Evolutionary conservation across 2,797 vertebrate species (phyloP).

Genomic region (Danio choprae): DNA sequence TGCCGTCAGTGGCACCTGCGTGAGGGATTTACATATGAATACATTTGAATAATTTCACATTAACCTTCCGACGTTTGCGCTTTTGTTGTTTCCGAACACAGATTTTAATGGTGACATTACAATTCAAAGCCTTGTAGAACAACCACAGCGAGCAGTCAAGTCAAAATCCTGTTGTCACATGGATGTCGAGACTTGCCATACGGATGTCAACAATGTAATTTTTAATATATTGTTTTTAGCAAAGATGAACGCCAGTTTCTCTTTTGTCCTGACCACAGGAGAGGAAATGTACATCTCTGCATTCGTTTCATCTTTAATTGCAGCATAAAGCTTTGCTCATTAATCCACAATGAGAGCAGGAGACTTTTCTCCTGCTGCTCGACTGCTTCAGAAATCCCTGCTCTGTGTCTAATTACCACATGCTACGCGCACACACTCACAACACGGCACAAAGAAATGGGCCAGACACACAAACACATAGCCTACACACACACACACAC

Average conservation of each 20-base stretch:
- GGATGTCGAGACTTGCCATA: background rate
- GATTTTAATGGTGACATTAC: conserved; percentile 73
- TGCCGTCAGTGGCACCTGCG: conserved; percentile 63
- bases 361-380: conserved; percentile 43
- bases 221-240: too few relatives aligned
- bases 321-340: conserved; percentile 50
- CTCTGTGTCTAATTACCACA: conserved; percentile 44
- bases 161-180: conserved; percentile 8
- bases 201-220: conserved; percentile 13
- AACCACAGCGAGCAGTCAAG: conserved; percentile 30
- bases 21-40: conserved; percentile 74
- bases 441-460: background rate
- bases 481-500: too few relatives aligned
- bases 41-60: conserved; percentile 79
- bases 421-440: conserved; percentile 19
- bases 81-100: conserved; percentile 70
- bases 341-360: conserved; percentile 49
- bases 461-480: background rate
- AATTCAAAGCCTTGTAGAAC: conserved; percentile 66
- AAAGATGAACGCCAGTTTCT: too few relatives aligned
- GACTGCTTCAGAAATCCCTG: conserved; percentile 38
- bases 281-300: conserved; percentile 40
- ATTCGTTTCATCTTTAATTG: conserved; percentile 54
- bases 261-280: conserved; percentile 8
- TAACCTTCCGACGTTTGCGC: conserved; percentile 65